phyloP scores from a whole-genome alignment of 2,113 vertebrate species.

The Octodon degus region DNA sequence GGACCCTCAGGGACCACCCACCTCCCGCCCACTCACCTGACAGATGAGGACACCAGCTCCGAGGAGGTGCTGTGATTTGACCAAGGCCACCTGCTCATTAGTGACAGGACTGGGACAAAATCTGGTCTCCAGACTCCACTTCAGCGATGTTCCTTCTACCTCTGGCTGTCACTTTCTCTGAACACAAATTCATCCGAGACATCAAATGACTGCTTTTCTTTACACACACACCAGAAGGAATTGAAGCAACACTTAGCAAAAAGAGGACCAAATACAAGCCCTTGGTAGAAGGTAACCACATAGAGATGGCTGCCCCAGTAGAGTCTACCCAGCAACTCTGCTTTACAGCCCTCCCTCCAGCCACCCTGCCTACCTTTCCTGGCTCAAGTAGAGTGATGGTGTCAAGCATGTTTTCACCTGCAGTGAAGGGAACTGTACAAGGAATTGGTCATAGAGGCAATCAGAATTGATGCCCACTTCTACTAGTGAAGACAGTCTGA shows the following conservation, averaged over 20 bases:
- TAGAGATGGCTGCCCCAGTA: rapidly evolving
- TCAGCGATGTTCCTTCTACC: neutral
- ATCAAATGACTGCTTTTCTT: neutral
- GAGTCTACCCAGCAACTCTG: neutral
- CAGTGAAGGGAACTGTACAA: neutral
- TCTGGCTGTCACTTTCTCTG: neutral
- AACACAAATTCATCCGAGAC: neutral
- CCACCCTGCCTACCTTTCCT: neutral
- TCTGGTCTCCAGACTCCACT: neutral
- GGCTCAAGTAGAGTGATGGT: neutral
- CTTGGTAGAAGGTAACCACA: neutral
- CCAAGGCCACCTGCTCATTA: neutral
- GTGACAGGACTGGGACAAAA: neutral
- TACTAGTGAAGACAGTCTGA: neutral
- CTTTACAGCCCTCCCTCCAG: neutral
- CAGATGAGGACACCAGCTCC: neutral
- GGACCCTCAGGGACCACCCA: neutral
- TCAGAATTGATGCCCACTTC: neutral
- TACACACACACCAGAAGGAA: neutral
- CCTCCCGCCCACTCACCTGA: neutral
- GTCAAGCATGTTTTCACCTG: neutral
- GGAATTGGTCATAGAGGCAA: neutral
- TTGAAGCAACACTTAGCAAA: neutral
- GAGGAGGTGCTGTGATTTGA: neutral
- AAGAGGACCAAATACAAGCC: neutral